Base-by-base conservation (phyloP, 1,140 invertebrate genomes). In the Dreissena rostriformis region DNA sequence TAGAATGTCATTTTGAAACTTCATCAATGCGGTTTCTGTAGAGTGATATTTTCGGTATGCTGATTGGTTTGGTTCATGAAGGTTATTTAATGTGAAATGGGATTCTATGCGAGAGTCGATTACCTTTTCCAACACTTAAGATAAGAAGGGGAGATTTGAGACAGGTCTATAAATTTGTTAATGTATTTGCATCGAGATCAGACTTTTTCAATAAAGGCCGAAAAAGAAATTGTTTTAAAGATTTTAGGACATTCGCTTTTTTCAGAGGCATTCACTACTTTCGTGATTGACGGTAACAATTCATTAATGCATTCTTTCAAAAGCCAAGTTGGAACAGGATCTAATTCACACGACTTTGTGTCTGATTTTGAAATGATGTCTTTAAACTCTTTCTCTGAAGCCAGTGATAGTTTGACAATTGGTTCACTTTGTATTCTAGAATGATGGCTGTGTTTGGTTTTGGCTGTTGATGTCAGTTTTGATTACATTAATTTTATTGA, bases 321-420 rank as follows among this genome's bases (percentile, higher is more conserved):
- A 2, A 82, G 61, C 70, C 53, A 82, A 26, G 80, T 82, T 52
- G 71, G 70, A 52, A 82, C 5, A 26, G 53, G 80, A 74, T 82
- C 80, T 51, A 74, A n/a, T 74, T 82, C 80, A 61, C 80, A 73
- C 8, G 71, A 82, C 67, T 73, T 82, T 53, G 61, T 74, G 73
- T 53, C 55, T 6, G 61, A 82, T 66, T 49, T n/a, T 19, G 19
- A 26, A 28, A 78, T 65, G 53, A 74, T 81, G 2, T 76, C 68
- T 68, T 74, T 73, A 14, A 74, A 7, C 51, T 65, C 80, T 49
- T 82, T 19, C 11, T 73, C 10, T 61, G 80, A 52, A 28, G 61
- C 80, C 19, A 63, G 24, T 5, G 61, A 29, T 49, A 82, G 74
- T 57, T 82, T 71, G 51, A 15, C 49, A 11, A 82, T 5, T 51